A percentile compares a stretch with the other conserved stretches of the same genome.
These are phyloP conservation scores for Drosophila miranda DNA, from an alignment of 1,140 invertebrate species.

Conservation along the genomic window DNA sequence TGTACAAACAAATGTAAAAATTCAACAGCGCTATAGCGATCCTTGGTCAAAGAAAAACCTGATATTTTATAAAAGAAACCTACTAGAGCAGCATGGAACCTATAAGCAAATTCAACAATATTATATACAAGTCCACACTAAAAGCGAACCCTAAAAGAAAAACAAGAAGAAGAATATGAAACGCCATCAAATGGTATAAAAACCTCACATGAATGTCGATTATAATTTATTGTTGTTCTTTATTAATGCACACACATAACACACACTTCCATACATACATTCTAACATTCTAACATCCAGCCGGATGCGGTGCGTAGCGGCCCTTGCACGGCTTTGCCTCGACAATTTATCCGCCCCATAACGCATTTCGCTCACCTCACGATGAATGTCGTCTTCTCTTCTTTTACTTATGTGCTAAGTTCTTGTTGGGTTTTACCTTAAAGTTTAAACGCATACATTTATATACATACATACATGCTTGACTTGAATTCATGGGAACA, in stretches of 20 bases:
- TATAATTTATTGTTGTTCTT: constrained; percentile 76
- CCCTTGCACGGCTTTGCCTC: constrained; percentile 11
- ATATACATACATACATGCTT: constrained; percentile 46
- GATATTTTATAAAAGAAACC: constrained; percentile 71
- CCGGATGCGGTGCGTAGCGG: background rate
- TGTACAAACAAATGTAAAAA: constrained; percentile 45
- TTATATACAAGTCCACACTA: constrained; percentile 60
- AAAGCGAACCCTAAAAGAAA: constrained; percentile 1
- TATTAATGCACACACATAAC: constrained; percentile 51
- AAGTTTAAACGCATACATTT: constrained; percentile 51
- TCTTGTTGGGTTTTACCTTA: constrained; percentile 73
- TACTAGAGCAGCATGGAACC: constrained; percentile 63
- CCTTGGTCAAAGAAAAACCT: constrained; percentile 73
- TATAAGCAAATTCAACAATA: constrained; percentile 70
- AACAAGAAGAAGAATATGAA: constrained; percentile 31
- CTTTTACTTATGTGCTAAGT: constrained; percentile 70
- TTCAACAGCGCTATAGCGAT: constrained; percentile 53
- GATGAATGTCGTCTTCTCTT: constrained; percentile 41
- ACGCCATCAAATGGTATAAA: constrained; percentile 70
- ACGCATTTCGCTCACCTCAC: constrained; percentile 50
- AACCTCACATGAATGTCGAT: constrained; percentile 73
- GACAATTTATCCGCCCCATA: constrained; percentile 27
- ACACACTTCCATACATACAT: constrained; percentile 34
- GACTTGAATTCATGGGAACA: constrained; percentile 35
- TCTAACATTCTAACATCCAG: constrained; percentile 31